Conservation (phyloP, 2,113 vertebrate species). For the Ammospiza nelsoni region DNA sequence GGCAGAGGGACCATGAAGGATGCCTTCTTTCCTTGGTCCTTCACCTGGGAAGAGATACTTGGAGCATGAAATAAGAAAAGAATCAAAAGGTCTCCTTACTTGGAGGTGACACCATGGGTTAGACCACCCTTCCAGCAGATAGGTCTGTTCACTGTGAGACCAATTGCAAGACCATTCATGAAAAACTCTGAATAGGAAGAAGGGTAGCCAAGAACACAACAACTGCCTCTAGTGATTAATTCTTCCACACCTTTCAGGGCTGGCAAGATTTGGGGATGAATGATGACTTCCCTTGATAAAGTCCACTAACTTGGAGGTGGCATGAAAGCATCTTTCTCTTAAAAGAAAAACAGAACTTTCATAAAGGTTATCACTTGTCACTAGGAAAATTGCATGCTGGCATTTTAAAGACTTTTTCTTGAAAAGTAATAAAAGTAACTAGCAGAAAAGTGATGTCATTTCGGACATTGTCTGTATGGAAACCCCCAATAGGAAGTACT, state of each 20-base stretch:
- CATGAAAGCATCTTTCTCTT: neutral
- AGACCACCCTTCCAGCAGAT: neutral
- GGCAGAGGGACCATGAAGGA: neutral
- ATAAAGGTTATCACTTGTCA: neutral
- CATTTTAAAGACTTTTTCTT: conserved; percentile 4
- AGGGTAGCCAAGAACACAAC: neutral
- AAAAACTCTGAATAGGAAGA: neutral
- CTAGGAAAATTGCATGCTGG: neutral
- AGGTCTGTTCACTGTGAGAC: neutral
- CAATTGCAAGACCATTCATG: neutral
- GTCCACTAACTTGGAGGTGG: neutral
- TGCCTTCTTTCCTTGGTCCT: neutral
- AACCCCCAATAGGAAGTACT: neutral
- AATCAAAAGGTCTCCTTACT: neutral
- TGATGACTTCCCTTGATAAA: neutral
- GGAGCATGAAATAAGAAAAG: neutral
- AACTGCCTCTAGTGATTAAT: neutral
- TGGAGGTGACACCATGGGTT: neutral
- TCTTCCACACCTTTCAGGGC: neutral
- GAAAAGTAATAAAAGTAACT: conserved; percentile 8
- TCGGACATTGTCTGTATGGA: neutral
- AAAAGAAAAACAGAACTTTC: neutral
- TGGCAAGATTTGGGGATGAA: neutral
- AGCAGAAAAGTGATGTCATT: neutral
- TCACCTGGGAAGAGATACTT: neutral